A percentile compares a stretch with the other conserved stretches of the same genome.
Evolutionary conservation across 1,140 invertebrate species (phyloP).

Genomic region (Phocides pigmalion): DNA sequence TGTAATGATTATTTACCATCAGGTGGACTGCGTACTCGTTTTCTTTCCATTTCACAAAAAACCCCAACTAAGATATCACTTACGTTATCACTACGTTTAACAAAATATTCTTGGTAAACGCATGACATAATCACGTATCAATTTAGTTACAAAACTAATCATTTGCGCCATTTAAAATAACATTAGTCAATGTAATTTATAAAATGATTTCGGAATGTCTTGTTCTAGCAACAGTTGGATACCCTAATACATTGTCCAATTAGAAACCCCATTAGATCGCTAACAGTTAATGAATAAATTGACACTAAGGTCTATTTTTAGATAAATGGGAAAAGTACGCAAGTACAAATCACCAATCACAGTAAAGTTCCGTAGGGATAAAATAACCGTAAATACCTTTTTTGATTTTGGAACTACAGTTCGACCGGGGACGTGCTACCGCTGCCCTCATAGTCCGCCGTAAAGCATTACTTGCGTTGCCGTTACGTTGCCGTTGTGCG

Average conservation of each 20-base stretch:
- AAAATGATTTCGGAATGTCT: constrained; percentile 7
- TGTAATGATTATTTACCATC: no score
- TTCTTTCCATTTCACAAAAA: no score
- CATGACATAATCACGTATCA: constrained; percentile 21
- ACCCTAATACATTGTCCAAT: constrained; percentile 23
- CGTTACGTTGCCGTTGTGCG: no score
- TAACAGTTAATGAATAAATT: no score
- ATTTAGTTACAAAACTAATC: constrained; percentile 22
- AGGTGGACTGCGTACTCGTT: no score
- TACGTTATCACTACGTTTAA: constrained; percentile 10
- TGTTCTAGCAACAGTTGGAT: constrained; percentile 1
- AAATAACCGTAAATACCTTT: constrained; percentile 45
- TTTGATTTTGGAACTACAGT: no score
- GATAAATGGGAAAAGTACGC: no score
- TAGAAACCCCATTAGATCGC: constrained; percentile 24
- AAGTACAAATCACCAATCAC: no score
- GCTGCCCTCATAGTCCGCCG: no score
- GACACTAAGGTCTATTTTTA: constrained; percentile 20
- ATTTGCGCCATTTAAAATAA: constrained; percentile 26
- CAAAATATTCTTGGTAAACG: constrained; percentile 17
- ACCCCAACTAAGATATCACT: constrained; percentile 8
- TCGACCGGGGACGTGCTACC: no score
- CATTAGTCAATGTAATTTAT: constrained; percentile 17
- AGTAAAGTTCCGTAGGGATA: no score
- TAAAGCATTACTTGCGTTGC: no score